phyloP scores from a whole-genome alignment of 2,797 vertebrate species.

The Psittacula echo region DNA sequence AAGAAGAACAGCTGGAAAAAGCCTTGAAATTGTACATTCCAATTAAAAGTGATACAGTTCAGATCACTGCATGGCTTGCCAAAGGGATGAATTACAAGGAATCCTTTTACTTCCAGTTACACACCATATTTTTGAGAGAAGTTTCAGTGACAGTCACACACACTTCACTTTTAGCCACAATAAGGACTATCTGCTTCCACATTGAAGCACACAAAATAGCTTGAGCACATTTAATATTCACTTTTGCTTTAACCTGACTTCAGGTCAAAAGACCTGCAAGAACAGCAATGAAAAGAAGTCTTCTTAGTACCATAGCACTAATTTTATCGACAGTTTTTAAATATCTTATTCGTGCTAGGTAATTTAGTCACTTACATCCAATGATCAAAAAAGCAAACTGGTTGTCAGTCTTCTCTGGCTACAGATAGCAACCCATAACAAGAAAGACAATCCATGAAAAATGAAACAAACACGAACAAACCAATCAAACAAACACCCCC shows the following conservation, averaged over 20 bases:
- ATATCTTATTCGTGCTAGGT: background rate
- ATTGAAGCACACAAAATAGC: background rate
- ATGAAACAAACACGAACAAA: background rate
- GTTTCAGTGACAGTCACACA: background rate
- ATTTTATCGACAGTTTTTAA: background rate
- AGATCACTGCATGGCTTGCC: background rate
- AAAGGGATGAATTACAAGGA: background rate
- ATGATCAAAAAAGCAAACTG: background rate
- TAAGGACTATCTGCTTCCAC: background rate
- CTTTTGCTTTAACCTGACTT: background rate
- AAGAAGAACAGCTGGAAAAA: background rate
- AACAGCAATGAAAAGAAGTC: background rate
- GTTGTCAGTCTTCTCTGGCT: background rate
- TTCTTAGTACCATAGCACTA: background rate
- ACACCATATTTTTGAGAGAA: background rate
- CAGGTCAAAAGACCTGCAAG: background rate
- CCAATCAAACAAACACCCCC: background rate
- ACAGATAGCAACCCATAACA: background rate
- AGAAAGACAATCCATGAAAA: background rate
- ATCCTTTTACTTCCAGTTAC: background rate
- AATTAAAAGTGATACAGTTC: constrained; percentile 6
- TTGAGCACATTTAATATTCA: background rate
- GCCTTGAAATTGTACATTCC: background rate
- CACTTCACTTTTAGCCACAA: background rate
- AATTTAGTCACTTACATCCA: background rate